Percentiles rank a stretch among this genome's conserved stretches.
These are phyloP conservation scores for Drosophila orosa DNA, from an alignment of 1,140 invertebrate species.

Conservation along the genomic window DNA sequence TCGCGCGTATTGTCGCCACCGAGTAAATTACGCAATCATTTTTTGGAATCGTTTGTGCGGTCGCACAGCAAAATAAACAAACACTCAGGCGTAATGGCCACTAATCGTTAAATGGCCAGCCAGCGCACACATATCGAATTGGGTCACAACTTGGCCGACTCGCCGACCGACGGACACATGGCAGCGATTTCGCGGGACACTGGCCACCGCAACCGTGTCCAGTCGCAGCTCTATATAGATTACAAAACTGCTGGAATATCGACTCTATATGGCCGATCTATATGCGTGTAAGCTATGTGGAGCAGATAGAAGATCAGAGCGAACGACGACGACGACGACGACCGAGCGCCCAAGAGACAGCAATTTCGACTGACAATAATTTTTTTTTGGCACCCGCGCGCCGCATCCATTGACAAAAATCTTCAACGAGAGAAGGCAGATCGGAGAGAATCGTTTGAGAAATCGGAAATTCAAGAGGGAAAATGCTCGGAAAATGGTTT, in stretches of 20 bases:
- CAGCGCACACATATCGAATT: conserved; percentile 22
- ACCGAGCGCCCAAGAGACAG: conserved; percentile 76
- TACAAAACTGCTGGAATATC: conserved; percentile 18
- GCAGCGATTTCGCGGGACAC: conserved; percentile 22
- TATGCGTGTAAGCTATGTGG: conserved; percentile 24
- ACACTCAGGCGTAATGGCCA: conserved; percentile 61
- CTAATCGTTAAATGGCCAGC: conserved; percentile 51
- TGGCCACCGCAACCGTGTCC: background rate
- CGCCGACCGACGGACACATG: conserved; percentile 30
- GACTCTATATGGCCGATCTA: background rate
- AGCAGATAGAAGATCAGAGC: conserved; percentile 18
- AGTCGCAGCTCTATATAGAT: background rate
- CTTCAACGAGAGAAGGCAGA: conserved; percentile 18
- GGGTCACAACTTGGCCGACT: conserved; percentile 32
- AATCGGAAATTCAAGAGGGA: conserved; percentile 36
- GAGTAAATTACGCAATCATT: conserved; percentile 75
- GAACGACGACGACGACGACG: conserved; percentile 34
- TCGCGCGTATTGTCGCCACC: conserved; percentile 23
- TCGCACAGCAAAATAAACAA: conserved; percentile 65
- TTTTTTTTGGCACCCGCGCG: conserved; percentile 79
- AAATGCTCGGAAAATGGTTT: conserved; percentile 36
- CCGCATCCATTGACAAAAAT: conserved; percentile 63
- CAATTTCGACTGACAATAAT: conserved; percentile 78
- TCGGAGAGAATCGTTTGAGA: conserved; percentile 26
- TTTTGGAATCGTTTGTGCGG: conserved; percentile 42